phyloP scores from a whole-genome alignment of 2,888 invertebrate genomes.

The Zelleria hepariella region DNA sequence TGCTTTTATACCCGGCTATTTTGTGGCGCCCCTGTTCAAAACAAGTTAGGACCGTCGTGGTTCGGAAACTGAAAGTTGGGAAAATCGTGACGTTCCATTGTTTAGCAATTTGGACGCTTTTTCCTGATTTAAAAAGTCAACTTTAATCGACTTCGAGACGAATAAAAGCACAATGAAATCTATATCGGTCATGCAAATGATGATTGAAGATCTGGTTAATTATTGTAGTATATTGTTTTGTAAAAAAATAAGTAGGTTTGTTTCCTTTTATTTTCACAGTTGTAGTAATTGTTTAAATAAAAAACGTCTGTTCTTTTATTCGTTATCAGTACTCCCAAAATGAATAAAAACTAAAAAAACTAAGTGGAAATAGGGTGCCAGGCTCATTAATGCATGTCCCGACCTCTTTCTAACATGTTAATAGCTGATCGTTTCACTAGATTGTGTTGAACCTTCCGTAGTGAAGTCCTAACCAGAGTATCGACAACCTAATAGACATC shows the following conservation, averaged over 20 bases:
- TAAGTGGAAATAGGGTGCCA: neutral
- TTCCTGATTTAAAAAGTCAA: neutral
- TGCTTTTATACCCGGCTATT: neutral
- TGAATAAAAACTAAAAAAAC: no score
- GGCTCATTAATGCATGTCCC: slow-evolving; percentile 4
- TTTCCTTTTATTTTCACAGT: no score
- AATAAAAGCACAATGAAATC: neutral
- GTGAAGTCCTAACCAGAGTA: slow-evolving; percentile 8
- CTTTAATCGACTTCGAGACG: neutral
- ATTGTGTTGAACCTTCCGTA: slow-evolving; percentile 15
- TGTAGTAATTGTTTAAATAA: no score
- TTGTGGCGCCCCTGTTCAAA: neutral
- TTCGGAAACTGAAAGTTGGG: neutral
- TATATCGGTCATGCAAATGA: no score
- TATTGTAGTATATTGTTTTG: no score
- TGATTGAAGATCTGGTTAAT: no score
- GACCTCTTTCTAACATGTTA: slow-evolving; percentile 27
- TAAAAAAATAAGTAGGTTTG: no score
- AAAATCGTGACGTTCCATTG: neutral
- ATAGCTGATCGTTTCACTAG: slow-evolving; percentile 33
- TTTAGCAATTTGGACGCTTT: neutral
- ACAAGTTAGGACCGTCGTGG: neutral
- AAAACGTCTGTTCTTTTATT: no score
- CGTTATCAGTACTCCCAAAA: no score
- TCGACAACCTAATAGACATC: slow-evolving; percentile 9